A percentile compares a stretch with the other conserved stretches of the same genome.
phyloP scores from a whole-genome alignment of 2,113 vertebrate species.

The Apteryx owenii region DNA sequence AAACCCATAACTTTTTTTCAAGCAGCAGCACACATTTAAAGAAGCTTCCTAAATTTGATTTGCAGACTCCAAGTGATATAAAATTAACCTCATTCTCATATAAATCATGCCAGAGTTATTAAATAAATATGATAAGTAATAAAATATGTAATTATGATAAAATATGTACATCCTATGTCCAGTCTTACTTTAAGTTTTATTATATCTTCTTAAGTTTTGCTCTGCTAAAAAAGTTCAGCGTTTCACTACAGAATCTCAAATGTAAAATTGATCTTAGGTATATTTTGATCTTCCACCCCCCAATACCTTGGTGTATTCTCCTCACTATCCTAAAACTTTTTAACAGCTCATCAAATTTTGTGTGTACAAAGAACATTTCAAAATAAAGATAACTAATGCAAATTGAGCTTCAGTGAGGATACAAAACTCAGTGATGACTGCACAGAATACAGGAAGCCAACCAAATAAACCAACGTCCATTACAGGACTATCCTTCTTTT shows the following conservation, averaged over 20 bases:
- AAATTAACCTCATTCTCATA: neutral
- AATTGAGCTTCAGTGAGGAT: neutral
- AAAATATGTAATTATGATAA: neutral
- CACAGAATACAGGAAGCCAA: neutral
- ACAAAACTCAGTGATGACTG: neutral
- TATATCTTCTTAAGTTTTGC: neutral
- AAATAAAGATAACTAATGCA: neutral
- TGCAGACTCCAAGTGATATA: neutral
- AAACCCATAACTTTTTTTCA: neutral
- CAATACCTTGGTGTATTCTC: neutral
- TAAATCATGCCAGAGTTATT: neutral
- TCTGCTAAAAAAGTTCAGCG: neutral
- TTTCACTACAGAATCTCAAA: neutral
- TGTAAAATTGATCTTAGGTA: neutral
- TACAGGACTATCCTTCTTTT: neutral
- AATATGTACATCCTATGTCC: accelerated
- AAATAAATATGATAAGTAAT: neutral
- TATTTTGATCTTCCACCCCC: neutral
- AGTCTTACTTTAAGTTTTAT: neutral
- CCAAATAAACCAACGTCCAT: neutral
- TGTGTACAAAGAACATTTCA: neutral
- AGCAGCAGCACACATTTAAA: neutral
- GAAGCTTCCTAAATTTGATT: neutral
- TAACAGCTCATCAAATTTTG: neutral
- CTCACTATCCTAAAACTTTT: neutral